Percentiles rank a stretch among this genome's conserved stretches.
These are phyloP conservation scores for Philereme vetulata DNA, from an alignment of 2,888 invertebrate species.

Conservation along the genomic window DNA sequence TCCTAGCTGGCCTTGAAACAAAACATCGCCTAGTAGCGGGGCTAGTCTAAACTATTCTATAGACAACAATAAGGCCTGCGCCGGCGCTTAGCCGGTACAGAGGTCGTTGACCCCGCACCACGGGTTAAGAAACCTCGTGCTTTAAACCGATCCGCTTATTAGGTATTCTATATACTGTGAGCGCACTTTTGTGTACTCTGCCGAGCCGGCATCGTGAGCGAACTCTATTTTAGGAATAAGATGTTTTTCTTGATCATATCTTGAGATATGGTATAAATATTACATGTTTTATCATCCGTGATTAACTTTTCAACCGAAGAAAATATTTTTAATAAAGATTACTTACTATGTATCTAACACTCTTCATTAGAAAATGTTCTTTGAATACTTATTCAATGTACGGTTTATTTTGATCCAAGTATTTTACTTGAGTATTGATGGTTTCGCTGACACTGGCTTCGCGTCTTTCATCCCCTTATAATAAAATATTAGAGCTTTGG, in stretches of 20 bases:
- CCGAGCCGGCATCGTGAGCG: slow-evolving; percentile 38
- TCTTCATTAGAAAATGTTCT: no score
- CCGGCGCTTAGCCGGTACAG: slow-evolving; percentile 66
- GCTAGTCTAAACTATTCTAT: slow-evolving; percentile 58
- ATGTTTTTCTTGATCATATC: slow-evolving; percentile 33
- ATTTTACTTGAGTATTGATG: background rate
- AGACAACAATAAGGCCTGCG: slow-evolving; percentile 75
- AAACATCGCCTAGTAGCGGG: slow-evolving; percentile 47
- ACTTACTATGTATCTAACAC: no score
- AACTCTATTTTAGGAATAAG: slow-evolving; percentile 38
- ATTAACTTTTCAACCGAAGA: background rate
- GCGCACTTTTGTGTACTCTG: slow-evolving; percentile 42
- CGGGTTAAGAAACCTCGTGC: slow-evolving; percentile 77
- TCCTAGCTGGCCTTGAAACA: slow-evolving; percentile 57
- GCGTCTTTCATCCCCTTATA: background rate
- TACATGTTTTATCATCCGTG: slow-evolving; percentile 9
- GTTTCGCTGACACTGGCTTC: background rate
- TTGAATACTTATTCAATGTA: no score
- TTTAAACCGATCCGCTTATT: slow-evolving; percentile 79
- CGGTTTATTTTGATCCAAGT: background rate
- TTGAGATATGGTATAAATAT: slow-evolving; percentile 23
- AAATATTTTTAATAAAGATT: no score
- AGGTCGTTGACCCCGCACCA: slow-evolving; percentile 64
- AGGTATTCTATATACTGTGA: slow-evolving; percentile 69
- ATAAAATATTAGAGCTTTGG: slow-evolving; percentile 1